Evolutionary conservation across 2,888 invertebrate species (phyloP).

Genomic region (Brachypalpus laphriformis): DNA sequence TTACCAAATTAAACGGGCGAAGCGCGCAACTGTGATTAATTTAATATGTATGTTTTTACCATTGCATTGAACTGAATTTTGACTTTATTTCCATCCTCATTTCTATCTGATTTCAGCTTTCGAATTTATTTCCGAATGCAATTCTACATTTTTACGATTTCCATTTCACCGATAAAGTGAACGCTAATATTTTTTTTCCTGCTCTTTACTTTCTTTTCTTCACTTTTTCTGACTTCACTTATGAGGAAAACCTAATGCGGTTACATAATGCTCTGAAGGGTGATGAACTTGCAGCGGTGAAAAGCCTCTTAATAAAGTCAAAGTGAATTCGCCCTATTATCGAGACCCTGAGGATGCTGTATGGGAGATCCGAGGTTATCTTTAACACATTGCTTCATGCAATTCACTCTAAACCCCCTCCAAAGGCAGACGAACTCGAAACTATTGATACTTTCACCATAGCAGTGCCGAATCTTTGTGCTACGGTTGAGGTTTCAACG

Average conservation of each 20-base stretch:
- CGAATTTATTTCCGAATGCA: too few species aligned
- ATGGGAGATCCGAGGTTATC: background rate
- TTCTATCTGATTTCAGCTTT: too few species aligned
- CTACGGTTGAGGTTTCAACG: too few species aligned
- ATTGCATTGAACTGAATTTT: too few species aligned
- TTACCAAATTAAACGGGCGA: too few species aligned
- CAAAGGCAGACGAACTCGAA: background rate
- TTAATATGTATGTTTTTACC: too few species aligned
- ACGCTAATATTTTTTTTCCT: too few species aligned
- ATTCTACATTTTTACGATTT: too few species aligned
- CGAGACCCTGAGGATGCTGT: background rate
- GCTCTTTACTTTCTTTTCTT: too few species aligned
- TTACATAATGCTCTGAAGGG: conserved; percentile 16
- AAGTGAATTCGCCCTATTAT: background rate
- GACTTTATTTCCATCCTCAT: too few species aligned
- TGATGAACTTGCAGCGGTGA: background rate
- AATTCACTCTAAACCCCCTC: background rate
- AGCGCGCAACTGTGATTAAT: too few species aligned
- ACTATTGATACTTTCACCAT: background rate
- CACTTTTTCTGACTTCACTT: background rate
- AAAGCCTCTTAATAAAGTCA: background rate
- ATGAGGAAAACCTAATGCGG: conserved; percentile 15
- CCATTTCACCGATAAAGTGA: background rate
- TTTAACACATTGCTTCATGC: background rate
- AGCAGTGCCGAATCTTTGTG: too few species aligned